Conservation (phyloP, 1,140 invertebrate genomes). For the Bombus polaris region DNA sequence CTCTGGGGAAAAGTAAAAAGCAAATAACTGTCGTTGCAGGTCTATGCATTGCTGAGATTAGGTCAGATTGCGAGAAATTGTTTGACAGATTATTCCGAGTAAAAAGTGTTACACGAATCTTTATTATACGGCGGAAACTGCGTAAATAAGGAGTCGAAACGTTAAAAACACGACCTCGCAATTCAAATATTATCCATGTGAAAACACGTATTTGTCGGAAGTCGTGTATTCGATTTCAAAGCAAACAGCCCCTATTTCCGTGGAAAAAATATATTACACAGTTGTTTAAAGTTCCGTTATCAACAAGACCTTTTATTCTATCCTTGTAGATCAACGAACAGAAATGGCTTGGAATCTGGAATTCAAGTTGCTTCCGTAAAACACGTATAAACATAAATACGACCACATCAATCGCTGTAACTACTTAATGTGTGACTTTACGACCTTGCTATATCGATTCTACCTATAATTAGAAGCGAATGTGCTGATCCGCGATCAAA, state of each 20-base stretch:
- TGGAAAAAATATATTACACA: neutral
- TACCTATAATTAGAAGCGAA: neutral
- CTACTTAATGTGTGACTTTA: neutral
- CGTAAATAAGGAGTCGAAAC: no score
- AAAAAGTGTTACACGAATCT: no score
- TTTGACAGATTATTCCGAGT: no score
- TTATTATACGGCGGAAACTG: no score
- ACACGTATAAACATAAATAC: neutral
- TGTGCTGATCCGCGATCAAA: neutral
- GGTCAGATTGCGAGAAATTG: no score
- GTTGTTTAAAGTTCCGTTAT: neutral
- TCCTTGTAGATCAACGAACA: neutral
- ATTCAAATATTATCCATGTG: neutral
- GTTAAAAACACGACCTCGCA: no score
- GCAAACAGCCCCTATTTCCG: neutral
- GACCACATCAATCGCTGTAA: no score
- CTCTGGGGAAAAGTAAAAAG: neutral
- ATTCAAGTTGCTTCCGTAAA: neutral
- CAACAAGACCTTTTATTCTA: neutral
- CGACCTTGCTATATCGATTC: neutral
- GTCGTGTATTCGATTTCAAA: neutral
- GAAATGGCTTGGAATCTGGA: no score
- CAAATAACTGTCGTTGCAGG: neutral
- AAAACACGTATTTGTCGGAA: neutral
- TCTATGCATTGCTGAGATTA: neutral